phyloP scores from a whole-genome alignment of 2,113 vertebrate species.

The Bettongia penicillata region DNA sequence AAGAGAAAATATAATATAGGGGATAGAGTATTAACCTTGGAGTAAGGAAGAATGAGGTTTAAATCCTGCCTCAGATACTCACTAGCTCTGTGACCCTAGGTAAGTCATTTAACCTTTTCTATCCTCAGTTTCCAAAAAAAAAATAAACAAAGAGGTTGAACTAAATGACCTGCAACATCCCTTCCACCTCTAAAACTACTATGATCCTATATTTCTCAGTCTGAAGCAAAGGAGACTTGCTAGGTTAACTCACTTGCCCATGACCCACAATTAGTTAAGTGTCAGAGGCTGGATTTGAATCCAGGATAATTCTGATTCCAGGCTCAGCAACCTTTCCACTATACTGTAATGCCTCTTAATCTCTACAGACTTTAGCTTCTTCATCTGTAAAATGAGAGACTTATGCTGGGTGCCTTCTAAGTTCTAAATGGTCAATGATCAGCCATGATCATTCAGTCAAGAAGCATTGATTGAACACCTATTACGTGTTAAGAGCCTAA shows the following conservation, averaged over 20 bases:
- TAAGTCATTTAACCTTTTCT: no score
- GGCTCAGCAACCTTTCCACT: background rate
- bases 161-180: background rate
- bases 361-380: background rate
- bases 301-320: background rate
- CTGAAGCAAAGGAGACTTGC: background rate
- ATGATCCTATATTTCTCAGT: background rate
- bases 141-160: no score
- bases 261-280: background rate
- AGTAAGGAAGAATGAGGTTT: background rate
- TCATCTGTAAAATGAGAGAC: background rate
- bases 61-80: background rate
- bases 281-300: background rate
- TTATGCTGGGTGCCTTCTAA: background rate
- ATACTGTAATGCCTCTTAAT: background rate
- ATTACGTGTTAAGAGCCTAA: background rate
- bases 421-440: background rate
- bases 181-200: background rate
- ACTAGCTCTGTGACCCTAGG: background rate
- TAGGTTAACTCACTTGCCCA: background rate
- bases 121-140: no score
- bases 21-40: background rate
- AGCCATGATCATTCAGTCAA: background rate
- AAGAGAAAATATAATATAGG: background rate
- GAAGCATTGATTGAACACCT: no score